These are phyloP conservation scores for Antheraea assamensis DNA, from an alignment of 2,888 invertebrate genomes.

Conservation along the genomic window DNA sequence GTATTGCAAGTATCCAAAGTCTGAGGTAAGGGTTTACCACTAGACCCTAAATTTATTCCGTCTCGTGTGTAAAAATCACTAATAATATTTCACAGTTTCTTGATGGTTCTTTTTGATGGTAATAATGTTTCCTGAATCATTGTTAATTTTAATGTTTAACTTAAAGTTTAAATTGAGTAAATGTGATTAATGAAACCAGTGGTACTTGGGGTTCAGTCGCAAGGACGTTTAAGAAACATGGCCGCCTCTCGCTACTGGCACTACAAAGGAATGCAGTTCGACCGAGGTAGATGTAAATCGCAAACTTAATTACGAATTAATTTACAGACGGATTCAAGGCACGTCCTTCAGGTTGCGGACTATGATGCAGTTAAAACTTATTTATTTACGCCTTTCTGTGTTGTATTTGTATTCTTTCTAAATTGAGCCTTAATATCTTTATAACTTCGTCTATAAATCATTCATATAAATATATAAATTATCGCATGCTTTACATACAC, in stretches of 20 bases:
- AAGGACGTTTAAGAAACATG: constrained; percentile 8
- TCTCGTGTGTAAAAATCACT: background rate
- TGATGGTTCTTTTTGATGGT: too few species aligned
- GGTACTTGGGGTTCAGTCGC: background rate
- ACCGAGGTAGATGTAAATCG: constrained; percentile 8
- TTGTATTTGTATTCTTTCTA: background rate
- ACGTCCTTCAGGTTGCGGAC: background rate
- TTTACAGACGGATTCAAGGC: background rate
- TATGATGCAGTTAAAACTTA: background rate
- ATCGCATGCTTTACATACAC: background rate
- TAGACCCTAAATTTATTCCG: too few species aligned
- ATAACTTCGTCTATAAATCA: background rate
- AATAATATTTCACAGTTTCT: background rate
- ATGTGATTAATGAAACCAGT: background rate
- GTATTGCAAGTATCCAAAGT: too few species aligned
- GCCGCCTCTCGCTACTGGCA: background rate
- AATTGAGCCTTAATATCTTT: background rate
- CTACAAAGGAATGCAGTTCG: constrained; percentile 8
- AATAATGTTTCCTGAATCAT: too few species aligned
- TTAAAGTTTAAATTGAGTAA: background rate
- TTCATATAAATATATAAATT: background rate
- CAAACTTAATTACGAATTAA: constrained; percentile 3
- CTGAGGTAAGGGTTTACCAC: too few species aligned
- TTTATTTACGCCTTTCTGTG: background rate
- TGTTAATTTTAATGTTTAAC: background rate